Conservation (phyloP, 2,797 vertebrate species). For the Gymnothorax javanicus region DNA sequence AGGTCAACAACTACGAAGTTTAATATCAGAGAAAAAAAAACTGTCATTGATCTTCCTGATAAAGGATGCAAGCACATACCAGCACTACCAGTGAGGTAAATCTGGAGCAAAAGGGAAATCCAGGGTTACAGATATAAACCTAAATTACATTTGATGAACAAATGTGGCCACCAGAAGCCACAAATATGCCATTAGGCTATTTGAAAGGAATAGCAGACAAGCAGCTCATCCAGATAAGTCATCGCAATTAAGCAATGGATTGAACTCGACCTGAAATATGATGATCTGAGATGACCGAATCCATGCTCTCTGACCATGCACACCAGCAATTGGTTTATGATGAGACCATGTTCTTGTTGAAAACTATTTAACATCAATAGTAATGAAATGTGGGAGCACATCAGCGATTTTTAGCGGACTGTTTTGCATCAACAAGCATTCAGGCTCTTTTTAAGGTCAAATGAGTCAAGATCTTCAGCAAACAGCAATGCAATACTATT, state of each 20-base stretch:
- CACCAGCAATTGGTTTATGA: background rate
- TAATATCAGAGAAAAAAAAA: background rate
- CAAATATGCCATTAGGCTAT: background rate
- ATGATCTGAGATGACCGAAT: background rate
- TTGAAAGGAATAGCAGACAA: background rate
- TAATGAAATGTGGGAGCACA: too few relatives aligned
- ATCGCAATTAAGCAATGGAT: background rate
- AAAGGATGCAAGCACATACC: background rate
- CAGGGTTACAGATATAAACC: background rate
- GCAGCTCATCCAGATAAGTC: background rate
- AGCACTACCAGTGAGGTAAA: background rate
- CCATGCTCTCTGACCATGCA: background rate
- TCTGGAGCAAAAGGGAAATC: background rate
- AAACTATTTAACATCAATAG: background rate
- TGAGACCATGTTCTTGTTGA: background rate
- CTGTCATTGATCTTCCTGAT: background rate
- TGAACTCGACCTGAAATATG: background rate
- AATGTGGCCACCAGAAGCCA: background rate
- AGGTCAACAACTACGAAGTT: background rate
- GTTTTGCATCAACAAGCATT: too few relatives aligned
- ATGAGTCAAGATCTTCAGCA: too few relatives aligned
- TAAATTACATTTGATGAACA: background rate
- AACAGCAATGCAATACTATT: too few relatives aligned
- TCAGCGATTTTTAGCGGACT: too few relatives aligned
- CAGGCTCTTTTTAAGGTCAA: too few relatives aligned